Evolutionary conservation across 1,140 invertebrate species (phyloP).

Genomic region (Sweltsa coloradensis): DNA sequence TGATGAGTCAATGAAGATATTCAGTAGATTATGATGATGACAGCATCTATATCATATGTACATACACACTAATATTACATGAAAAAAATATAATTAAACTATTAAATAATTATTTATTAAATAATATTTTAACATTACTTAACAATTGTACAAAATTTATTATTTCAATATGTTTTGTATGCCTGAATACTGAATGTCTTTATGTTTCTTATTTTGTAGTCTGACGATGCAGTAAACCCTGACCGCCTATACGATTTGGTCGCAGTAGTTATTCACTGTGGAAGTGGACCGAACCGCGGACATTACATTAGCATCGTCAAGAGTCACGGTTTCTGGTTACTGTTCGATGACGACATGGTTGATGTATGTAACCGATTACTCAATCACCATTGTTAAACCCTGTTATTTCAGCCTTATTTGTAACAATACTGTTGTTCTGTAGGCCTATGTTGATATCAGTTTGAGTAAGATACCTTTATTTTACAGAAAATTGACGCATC

Average conservation of each 20-base stretch:
- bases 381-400: too few relatives aligned
- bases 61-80: too few relatives aligned
- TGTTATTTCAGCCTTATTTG: too few relatives aligned
- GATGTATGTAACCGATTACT: constrained; percentile 61
- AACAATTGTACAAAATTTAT: background rate
- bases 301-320: constrained; percentile 99
- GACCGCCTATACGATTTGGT: constrained; percentile 97
- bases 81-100: too few relatives aligned
- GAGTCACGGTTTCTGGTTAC: constrained; percentile 96
- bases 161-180: constrained; percentile 3
- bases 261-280: constrained; percentile 98
- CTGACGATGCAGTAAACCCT: constrained; percentile 94
- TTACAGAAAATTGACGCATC: constrained; percentile 96
- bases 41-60: too few relatives aligned
- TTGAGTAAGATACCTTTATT: constrained; percentile 19
- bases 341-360: constrained; percentile 99
- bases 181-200: background rate
- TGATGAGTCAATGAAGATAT: too few relatives aligned
- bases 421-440: too few relatives aligned
- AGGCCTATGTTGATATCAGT: too few relatives aligned
- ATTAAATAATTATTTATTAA: too few relatives aligned
- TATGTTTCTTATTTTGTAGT: constrained; percentile 42
- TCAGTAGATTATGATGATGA: too few relatives aligned
- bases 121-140: constrained; percentile 4
- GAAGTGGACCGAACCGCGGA: constrained; percentile 94